These are phyloP conservation scores for honey bee (Apis mellifera) DNA, from an alignment of 1,140 invertebrate species.

Conservation along the genomic window DNA sequence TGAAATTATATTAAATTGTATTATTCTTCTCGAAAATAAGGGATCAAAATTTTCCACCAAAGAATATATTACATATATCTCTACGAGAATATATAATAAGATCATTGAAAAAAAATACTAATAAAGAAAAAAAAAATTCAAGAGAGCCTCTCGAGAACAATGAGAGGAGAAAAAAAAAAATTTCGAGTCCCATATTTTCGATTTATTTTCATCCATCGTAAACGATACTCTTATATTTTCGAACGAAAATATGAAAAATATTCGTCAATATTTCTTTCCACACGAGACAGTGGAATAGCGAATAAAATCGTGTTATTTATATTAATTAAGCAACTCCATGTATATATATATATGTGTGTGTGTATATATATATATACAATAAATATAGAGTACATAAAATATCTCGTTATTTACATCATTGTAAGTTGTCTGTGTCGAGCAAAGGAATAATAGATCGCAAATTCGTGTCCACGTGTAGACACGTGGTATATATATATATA, in stretches of 20 bases:
- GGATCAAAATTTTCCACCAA: no score
- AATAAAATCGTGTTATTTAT: constrained; percentile 38
- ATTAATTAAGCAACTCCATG: constrained; percentile 33
- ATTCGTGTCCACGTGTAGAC: background rate
- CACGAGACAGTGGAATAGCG: background rate
- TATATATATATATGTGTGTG: constrained; percentile 25
- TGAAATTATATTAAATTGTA: background rate
- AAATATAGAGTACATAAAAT: constrained; percentile 17
- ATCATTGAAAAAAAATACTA: no score
- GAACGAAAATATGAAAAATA: background rate
- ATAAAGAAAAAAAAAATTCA: no score
- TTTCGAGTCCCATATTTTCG: background rate
- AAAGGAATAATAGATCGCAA: background rate
- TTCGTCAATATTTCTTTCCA: background rate
- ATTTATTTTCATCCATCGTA: background rate
- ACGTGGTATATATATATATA: no score
- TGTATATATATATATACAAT: constrained; percentile 39
- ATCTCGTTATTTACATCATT: constrained; percentile 1
- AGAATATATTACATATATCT: no score
- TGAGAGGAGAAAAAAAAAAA: no score
- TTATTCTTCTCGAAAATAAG: background rate
- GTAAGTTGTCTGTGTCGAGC: background rate
- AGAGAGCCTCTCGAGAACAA: no score
- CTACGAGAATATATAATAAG: no score
- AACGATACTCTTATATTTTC: background rate